Base-by-base conservation (phyloP, 2,797 vertebrate genomes). In the Coregonus ussuriensis region DNA sequence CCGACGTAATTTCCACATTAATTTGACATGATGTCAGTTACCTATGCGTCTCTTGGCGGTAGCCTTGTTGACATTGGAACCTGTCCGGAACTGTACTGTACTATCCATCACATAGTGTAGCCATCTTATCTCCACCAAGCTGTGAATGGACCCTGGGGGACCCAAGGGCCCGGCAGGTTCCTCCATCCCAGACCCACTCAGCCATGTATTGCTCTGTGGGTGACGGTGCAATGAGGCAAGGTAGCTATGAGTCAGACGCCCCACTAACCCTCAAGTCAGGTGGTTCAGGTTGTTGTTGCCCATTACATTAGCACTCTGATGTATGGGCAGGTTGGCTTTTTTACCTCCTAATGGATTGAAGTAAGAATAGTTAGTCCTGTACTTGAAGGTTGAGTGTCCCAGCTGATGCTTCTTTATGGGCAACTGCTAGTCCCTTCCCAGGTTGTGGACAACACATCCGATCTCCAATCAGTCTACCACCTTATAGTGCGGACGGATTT, bases 81-180 rank as follows among this genome's bases (percentile, higher is more conserved):
- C n/a, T 47, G 53, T 9, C 51, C 16, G 65, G 51, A 53, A 37
- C 29, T n/a, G 68, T 16, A 11, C 13, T 11, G 68, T 62, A 56
- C 59, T 53, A 77, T 77, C 68, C 35, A 71, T 71, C 35, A 71
- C 33, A 21, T n/a, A 53, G 51, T 9, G 54, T 37, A 37, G 67
- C n/a, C 67, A 21, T 62, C 33, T 59, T 41, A 77, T 77, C 75
- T 59, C 31, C 14, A 53, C 67, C 25, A 2, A 4, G 29, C 31
- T 35, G 29, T 59, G 13, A 76, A 33, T 18, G 11, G n/a, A 3
- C 41, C 69, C n/a, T 47, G 21, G 13, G 33, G 66, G 66, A 16
- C 5, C 15, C 66, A 68, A 33, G 14, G 35, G n/a, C 7, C 69
- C 21, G 41, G 68, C 35, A 13, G 35, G n/a, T 59, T 70, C 16